Evolutionary conservation across 2,113 vertebrate species (phyloP), one percentile per base, ranked within the genome.

Genomic region (Cyanistes caeruleus): DNA sequence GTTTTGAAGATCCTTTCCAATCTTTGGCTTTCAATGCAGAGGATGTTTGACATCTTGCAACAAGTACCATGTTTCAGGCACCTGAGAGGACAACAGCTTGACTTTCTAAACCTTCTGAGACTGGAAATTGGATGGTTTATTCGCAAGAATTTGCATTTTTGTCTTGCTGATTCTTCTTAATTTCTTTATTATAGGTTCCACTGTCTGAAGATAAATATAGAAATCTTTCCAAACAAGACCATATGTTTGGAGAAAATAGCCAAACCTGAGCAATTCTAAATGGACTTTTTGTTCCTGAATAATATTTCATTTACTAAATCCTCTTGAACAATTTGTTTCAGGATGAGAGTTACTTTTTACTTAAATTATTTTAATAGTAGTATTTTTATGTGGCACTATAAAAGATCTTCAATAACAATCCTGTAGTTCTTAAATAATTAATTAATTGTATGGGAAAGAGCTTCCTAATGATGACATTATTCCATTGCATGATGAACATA

Each of bases 401-500:
- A 95, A 92, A 97, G 20, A 9, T 90, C 27, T 92, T 96, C 23
- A 20, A 49, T 89, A 87, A 87, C 24, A 31, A 78, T 52, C 44
- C 75, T 23, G 65, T 78, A 90, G 43, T 76, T 70, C 10, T 91
- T 94, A 95, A 51, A 92, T 93, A 97, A 97, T 95, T 93, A 94
- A 97, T 95, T 96, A 94, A 89, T 76, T 97, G 10, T 62, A 64
- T 96, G 67, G 68, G 59, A 92, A 94, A 97, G 65, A 96, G 21
- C 51, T 92, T 96, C 59, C 63, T 93, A 95, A 52, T 80, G 41
- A 88, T 92, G 58, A 11, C 53, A 79, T 93, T 96, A 96, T 69
- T 95, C 64, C 51, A 87, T 69, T 87, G 67, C 56, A 39, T 83
- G 41, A 83, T 74, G 51, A 95, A 80, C 79, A 51, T 59, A 28